phyloP scores from a whole-genome alignment of 2,797 vertebrate species.

The Clamator glandarius region DNA sequence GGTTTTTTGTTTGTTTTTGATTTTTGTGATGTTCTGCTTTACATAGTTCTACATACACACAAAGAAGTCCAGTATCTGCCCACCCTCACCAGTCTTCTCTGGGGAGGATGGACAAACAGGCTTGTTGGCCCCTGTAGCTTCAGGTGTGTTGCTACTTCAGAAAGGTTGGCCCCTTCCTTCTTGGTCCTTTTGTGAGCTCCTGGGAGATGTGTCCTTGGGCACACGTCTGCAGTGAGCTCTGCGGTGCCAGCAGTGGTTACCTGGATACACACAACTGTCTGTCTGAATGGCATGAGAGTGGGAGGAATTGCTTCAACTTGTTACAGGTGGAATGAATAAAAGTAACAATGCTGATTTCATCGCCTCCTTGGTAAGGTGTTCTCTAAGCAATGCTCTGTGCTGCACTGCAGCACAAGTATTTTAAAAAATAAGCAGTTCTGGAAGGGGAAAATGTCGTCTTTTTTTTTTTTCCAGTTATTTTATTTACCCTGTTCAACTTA shows the following conservation, averaged over 20 bases:
- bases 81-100: not conserved
- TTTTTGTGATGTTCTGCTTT: not conserved
- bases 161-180: not conserved
- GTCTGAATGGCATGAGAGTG: not conserved
- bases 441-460: not conserved
- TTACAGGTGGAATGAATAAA: not conserved
- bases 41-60: fast-evolving
- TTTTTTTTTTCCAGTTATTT: not conserved
- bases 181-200: not conserved
- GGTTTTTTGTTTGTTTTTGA: too few species aligned
- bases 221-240: not conserved
- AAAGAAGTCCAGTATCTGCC: not conserved
- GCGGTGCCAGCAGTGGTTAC: conserved; percentile 6
- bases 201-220: not conserved
- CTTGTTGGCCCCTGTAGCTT: not conserved
- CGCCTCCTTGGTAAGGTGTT: not conserved
- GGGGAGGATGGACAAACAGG: not conserved
- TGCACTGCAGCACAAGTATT: not conserved
- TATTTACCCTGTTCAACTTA: not conserved
- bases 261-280: conserved; percentile 11
- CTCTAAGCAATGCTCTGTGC: not conserved
- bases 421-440: not conserved
- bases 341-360: not conserved
- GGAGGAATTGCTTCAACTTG: conserved; percentile 19
- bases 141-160: not conserved